Conservation (phyloP, 2,797 vertebrate species). For the Anguilla marmorata region DNA sequence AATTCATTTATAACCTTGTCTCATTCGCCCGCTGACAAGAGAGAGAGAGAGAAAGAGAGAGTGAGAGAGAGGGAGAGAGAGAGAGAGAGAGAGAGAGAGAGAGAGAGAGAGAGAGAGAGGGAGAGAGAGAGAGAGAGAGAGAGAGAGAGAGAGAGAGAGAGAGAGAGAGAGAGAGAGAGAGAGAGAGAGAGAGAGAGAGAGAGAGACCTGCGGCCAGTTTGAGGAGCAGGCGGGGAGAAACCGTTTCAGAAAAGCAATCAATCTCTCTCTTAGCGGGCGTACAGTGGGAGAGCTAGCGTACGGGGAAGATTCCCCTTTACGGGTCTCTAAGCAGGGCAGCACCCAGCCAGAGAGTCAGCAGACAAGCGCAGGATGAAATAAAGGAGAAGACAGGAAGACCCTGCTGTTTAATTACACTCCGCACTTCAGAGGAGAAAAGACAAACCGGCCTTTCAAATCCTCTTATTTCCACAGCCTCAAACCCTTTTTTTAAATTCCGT, state of each 20-base stretch:
- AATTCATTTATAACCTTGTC: conserved; percentile 27
- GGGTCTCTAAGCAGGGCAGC: not conserved
- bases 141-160: not conserved
- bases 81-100: not conserved
- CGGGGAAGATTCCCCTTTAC: not conserved
- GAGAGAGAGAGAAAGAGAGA: too few species aligned
- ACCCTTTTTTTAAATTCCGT: not conserved
- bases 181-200: not conserved
- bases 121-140: too few species aligned
- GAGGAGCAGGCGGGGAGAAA: not conserved
- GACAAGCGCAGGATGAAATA: not conserved
- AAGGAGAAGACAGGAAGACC: not conserved
- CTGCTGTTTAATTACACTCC: not conserved
- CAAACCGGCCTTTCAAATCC: not conserved
- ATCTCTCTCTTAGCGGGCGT: not conserved
- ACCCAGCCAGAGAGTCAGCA: not conserved
- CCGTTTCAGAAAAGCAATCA: not conserved
- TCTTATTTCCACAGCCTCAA: too few species aligned
- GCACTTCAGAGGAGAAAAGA: not conserved
- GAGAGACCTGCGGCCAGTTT: not conserved
- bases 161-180: too few species aligned
- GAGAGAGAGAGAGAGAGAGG: not conserved
- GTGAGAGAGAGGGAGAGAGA: not conserved
- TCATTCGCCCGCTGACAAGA: not conserved
- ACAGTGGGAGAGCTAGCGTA: not conserved